A percentile compares a stretch with the other conserved stretches of the same genome.
Evolutionary conservation across 2,888 invertebrate species (phyloP).

Genomic region (Ecliptopera silaceata): DNA sequence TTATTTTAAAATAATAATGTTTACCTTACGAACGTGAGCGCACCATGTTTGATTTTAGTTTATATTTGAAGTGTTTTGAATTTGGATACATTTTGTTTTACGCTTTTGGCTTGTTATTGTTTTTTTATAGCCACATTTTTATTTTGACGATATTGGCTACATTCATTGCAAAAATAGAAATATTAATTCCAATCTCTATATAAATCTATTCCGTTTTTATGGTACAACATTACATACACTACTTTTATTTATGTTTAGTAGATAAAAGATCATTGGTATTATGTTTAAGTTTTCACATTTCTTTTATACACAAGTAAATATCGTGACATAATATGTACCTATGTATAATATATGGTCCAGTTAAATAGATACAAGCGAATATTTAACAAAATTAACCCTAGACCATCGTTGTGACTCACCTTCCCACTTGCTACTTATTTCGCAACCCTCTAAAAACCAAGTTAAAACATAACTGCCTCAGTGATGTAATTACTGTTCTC

Average conservation of each 20-base stretch:
- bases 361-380: too few relatives aligned
- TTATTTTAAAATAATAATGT: constrained; percentile 55
- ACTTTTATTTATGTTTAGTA: too few relatives aligned
- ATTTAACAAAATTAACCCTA: neutral
- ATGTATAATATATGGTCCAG: too few relatives aligned
- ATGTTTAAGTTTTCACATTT: too few relatives aligned
- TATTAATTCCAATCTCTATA: too few relatives aligned
- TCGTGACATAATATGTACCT: too few relatives aligned
- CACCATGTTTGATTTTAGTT: constrained; percentile 43
- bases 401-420: neutral
- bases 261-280: too few relatives aligned
- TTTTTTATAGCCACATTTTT: too few relatives aligned
- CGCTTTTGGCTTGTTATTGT: constrained; percentile 13
- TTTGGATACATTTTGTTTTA: constrained; percentile 35
- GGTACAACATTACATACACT: too few relatives aligned
- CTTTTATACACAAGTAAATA: too few relatives aligned
- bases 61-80: constrained; percentile 39
- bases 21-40: constrained; percentile 43
- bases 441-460: constrained; percentile 14
- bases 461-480: constrained; percentile 47
- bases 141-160: neutral
- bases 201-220: too few relatives aligned
- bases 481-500: constrained; percentile 58
- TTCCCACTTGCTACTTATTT: constrained; percentile 14
- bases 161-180: too few relatives aligned